Evolutionary conservation across 2,888 invertebrate species (phyloP), one percentile per base, ranked within the genome.

Genomic region (Entomobrya multifasciata): DNA sequence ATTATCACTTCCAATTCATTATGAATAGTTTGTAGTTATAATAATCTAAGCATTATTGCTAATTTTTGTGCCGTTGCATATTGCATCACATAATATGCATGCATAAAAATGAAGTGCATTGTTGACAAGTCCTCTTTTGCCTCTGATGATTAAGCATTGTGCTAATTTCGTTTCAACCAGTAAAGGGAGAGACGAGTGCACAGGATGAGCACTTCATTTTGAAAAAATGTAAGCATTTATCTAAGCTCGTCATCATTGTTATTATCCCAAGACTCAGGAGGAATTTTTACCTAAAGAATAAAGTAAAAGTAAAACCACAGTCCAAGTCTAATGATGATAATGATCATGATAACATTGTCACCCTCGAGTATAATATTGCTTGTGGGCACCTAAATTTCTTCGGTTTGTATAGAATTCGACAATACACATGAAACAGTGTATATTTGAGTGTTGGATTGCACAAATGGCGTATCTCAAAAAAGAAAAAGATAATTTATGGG

Each of bases 1-100:
- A 74, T 74, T 74, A 82, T 74, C 74, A 55, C 79, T 20, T 52
- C 25, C 60, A 41, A 74, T 81, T 82, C 82, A 82, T 82, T 74
- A 82, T 52, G 8, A 6, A 36, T 36, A 36, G 36, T 36, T 74
- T 52, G 52, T 72, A 72, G 72, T 72, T 72, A 72, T 52, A 36
- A n/a, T n/a, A 36, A 36, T 36, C 5, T 36, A 36, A 36, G 49
- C 49, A 49, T 27, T 47, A 52, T 52, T 65, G 78, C 30, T 74
- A 62, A 72, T 20, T 72, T 49, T 78, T 80, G 49, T 78, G 41
- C 22, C 47, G 44, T 20, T 36, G 36, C 36, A 67, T 44, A 27
- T 30, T 44, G 41, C 67, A 47, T 20, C 44, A 44, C 47, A 57
- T 57, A 22, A 57, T 49, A 52, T 57, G 36, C 36, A 76, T n/a